phyloP scores from a whole-genome alignment of 2,888 invertebrate species.

The Apodemia zela region DNA sequence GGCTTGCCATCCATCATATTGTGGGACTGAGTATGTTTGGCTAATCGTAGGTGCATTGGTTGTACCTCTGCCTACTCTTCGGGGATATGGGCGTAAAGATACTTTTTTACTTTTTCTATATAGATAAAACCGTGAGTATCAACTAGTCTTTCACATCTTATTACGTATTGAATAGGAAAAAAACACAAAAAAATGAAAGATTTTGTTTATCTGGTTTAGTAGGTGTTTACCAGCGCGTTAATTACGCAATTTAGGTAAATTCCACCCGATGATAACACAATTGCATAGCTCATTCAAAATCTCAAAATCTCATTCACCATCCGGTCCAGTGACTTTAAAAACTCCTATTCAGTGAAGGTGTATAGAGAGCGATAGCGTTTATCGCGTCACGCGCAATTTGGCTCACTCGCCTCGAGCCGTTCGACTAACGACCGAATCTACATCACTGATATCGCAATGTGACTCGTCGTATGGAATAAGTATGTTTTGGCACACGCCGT shows the following conservation, averaged over 20 bases:
- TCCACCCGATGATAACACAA: neutral
- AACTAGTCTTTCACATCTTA: too few relatives aligned
- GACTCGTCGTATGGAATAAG: neutral
- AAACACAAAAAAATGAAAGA: too few relatives aligned
- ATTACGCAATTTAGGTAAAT: neutral
- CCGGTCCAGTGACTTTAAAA: slow-evolving; percentile 28
- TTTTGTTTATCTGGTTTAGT: neutral
- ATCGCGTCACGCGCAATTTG: slow-evolving; percentile 26
- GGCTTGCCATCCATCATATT: too few relatives aligned
- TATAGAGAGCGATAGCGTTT: slow-evolving; percentile 20
- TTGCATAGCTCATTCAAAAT: neutral
- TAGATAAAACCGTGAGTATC: too few relatives aligned
- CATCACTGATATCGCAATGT: slow-evolving; percentile 28
- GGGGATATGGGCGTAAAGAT: too few relatives aligned
- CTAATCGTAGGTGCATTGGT: too few relatives aligned
- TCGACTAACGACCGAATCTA: slow-evolving; percentile 31
- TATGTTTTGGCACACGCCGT: neutral
- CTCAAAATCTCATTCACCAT: slow-evolving; percentile 16
- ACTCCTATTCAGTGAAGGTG: slow-evolving; percentile 25
- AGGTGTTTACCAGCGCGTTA: neutral
- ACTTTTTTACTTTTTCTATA: too few relatives aligned
- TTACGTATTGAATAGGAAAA: too few relatives aligned
- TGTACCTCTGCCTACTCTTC: too few relatives aligned
- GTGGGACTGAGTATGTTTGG: too few relatives aligned
- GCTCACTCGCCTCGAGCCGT: slow-evolving; percentile 31